Evolutionary conservation across 2,113 vertebrate genomes (phyloP).

Genomic region (Embiotoca jacksoni): DNA sequence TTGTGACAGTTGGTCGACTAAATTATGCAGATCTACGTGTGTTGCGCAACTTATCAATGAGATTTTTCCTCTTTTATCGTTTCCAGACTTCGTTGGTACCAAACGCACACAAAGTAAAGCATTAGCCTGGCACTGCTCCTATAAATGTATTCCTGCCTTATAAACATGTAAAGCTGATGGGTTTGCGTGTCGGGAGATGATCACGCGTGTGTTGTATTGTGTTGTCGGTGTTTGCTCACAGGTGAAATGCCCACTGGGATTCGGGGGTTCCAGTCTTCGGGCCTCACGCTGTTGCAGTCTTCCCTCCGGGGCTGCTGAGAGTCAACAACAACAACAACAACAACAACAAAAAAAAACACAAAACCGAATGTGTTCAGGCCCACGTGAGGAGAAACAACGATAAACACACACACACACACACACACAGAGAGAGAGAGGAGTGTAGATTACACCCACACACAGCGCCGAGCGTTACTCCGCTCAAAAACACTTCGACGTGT

Average conservation of each 20-base stretch:
- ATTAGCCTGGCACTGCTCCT: neutral
- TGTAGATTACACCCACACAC: slow-evolving; percentile 48
- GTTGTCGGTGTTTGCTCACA: slow-evolving; percentile 76
- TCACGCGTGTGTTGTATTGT: neutral
- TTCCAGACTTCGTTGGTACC: neutral
- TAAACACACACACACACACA: slow-evolving; percentile 34
- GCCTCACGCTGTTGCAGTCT: slow-evolving; percentile 85
- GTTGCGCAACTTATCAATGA: neutral
- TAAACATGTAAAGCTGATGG: too few relatives aligned
- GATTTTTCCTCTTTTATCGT: neutral
- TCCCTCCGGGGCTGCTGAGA: slow-evolving; percentile 83
- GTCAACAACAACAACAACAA: slow-evolving; percentile 5
- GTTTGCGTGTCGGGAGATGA: too few relatives aligned
- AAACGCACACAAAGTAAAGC: neutral
- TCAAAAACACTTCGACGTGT: slow-evolving; percentile 65
- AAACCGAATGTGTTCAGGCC: slow-evolving; percentile 56
- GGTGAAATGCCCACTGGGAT: slow-evolving; percentile 87
- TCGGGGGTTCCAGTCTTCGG: slow-evolving; percentile 87
- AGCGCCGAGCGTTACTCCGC: slow-evolving; percentile 34
- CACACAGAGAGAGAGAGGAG: neutral
- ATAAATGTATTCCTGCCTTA: too few relatives aligned
- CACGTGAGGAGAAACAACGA: slow-evolving; percentile 24
- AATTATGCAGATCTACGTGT: too few relatives aligned
- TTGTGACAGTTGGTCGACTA: too few relatives aligned
- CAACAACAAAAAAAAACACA: slow-evolving; percentile 29